These are phyloP conservation scores for Volucella bombylans DNA, from an alignment of 2,888 invertebrate genomes.

Conservation along the genomic window DNA sequence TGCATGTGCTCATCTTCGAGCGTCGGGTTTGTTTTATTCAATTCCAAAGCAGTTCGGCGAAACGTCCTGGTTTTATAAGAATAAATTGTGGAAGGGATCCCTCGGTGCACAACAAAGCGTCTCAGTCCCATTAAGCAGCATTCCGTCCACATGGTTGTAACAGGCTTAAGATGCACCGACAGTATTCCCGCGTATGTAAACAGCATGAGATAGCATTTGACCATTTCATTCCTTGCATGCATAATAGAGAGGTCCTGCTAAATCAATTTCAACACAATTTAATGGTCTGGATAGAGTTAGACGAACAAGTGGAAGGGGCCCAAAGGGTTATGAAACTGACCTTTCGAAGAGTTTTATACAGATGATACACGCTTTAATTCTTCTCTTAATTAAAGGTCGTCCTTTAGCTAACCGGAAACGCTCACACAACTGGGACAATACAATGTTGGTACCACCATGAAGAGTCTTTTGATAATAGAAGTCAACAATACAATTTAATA, in stretches of 20 bases:
- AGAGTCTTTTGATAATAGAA: conserved; percentile 15
- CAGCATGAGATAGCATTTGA: not conserved
- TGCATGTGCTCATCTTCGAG: too few relatives aligned
- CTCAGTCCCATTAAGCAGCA: conserved; percentile 13
- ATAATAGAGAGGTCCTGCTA: conserved; percentile 10
- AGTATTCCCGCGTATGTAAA: conserved; percentile 9
- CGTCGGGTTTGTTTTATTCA: too few relatives aligned
- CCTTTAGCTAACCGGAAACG: conserved; percentile 6
- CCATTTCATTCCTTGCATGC: too few relatives aligned
- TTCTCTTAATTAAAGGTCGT: conserved; percentile 18
- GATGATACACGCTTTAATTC: conserved; percentile 16
- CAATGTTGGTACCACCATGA: conserved; percentile 7
- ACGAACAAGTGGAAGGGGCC: conserved; percentile 1
- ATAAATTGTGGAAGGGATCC: too few relatives aligned
- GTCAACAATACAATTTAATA: conserved; percentile 19
- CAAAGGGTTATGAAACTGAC: conserved; percentile 25
- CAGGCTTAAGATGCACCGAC: conserved; percentile 3
- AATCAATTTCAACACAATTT: conserved; percentile 12
- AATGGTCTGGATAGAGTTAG: conserved; percentile 21
- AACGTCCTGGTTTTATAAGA: too few relatives aligned
- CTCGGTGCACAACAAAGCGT: not conserved
- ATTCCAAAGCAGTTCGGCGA: too few relatives aligned
- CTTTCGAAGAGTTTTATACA: conserved; percentile 21
- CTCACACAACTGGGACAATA: conserved; percentile 10
- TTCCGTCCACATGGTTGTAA: conserved; percentile 1